Evolutionary conservation across 2,888 invertebrate genomes (phyloP).

Genomic region (Lomographa bimaculata): DNA sequence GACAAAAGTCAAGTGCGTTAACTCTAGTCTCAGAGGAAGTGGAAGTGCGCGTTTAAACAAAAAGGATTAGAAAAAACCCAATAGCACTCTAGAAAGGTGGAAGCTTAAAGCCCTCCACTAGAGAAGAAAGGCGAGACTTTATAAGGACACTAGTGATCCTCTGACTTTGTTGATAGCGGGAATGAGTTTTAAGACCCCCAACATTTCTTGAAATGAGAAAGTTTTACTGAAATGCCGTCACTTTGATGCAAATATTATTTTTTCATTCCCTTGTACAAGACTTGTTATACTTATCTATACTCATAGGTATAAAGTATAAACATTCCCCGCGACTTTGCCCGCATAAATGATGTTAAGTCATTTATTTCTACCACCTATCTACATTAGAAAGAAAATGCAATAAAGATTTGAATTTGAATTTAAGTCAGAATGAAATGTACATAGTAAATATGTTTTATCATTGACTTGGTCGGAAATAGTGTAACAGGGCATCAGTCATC

Average conservation of each 20-base stretch:
- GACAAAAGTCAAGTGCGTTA: conserved; percentile 1
- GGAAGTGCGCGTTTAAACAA: conserved; percentile 23
- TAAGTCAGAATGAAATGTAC: too few species aligned
- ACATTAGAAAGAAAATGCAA: too few species aligned
- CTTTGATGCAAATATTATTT: not conserved
- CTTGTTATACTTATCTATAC: too few species aligned
- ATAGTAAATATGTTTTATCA: too few species aligned
- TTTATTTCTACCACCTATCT: too few species aligned
- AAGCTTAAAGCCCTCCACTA: conserved; percentile 25
- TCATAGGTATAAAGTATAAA: too few species aligned
- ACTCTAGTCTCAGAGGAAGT: conserved; percentile 11
- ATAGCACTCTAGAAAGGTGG: conserved; percentile 25
- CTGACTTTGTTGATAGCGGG: conserved; percentile 3
- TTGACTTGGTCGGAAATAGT: too few species aligned
- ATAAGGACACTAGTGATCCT: conserved; percentile 16
- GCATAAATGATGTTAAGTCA: too few species aligned
- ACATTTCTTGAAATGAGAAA: conserved; percentile 5
- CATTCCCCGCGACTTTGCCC: too few species aligned
- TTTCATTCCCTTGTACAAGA: too few species aligned
- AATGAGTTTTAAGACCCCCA: conserved; percentile 13
- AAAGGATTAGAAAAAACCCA: conserved; percentile 30
- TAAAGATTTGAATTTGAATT: too few species aligned
- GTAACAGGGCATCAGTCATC: too few species aligned
- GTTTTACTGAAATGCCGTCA: not conserved
- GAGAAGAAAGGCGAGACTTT: conserved; percentile 15